Conservation (phyloP, 2,888 invertebrate species). For the Stegophylla sp. region DNA sequence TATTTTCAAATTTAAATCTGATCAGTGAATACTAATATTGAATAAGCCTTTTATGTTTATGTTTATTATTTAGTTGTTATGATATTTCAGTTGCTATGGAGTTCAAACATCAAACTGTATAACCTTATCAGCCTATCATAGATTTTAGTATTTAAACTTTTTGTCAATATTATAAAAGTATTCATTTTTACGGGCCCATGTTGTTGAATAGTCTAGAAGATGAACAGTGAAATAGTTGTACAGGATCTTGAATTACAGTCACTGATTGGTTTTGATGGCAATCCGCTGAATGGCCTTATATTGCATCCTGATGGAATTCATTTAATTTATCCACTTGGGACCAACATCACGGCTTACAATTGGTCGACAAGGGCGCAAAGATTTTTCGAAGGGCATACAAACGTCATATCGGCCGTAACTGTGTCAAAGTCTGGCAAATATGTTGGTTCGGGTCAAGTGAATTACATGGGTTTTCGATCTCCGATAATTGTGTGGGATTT, state of each 20-base stretch:
- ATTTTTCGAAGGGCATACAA: constrained; percentile 81
- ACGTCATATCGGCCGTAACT: constrained; percentile 78
- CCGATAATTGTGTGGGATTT: constrained; percentile 88
- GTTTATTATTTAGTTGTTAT: constrained; percentile 28
- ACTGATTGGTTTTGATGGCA: constrained; percentile 80
- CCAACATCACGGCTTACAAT: constrained; percentile 77
- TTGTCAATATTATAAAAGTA: not conserved
- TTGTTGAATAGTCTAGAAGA: not conserved
- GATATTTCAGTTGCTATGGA: constrained; percentile 43
- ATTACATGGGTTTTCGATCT: constrained; percentile 79
- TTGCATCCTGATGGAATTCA: constrained; percentile 77
- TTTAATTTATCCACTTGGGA: constrained; percentile 79
- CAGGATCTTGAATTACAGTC: constrained; percentile 73
- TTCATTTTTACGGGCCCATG: not conserved
- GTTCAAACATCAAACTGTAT: not conserved
- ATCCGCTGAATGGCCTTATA: constrained; percentile 68
- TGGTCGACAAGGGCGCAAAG: constrained; percentile 75
- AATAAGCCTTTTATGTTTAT: too few species aligned
- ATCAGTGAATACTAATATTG: too few species aligned
- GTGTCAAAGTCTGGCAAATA: constrained; percentile 78
- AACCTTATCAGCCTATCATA: not conserved
- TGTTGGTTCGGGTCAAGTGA: constrained; percentile 88
- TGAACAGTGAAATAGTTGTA: constrained; percentile 64
- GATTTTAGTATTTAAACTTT: not conserved
- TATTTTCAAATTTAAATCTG: not conserved